Evolutionary conservation across 2,113 vertebrate genomes (phyloP).

Genomic region (Notothenia coriiceps): DNA sequence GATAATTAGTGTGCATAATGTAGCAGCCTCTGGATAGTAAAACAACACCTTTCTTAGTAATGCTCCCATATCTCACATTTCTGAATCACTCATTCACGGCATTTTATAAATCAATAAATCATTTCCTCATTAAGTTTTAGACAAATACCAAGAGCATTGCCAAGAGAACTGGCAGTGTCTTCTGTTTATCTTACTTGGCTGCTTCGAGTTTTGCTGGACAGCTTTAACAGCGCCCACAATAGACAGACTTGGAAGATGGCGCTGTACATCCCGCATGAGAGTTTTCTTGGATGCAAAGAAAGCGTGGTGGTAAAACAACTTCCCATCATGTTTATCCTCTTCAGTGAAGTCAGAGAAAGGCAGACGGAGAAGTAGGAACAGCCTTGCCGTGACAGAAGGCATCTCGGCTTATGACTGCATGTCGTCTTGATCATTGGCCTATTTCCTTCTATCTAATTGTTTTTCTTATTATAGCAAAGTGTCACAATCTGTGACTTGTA

Average conservation of each 20-base stretch:
- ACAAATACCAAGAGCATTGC: constrained; percentile 24
- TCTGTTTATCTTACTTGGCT: constrained; percentile 23
- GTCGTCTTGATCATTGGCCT: background rate
- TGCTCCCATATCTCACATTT: constrained; percentile 16
- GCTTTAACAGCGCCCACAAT: constrained; percentile 33
- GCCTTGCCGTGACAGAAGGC: constrained; percentile 13
- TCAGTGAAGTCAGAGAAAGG: constrained; percentile 22
- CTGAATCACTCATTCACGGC: constrained; percentile 30
- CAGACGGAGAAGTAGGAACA: constrained; percentile 2
- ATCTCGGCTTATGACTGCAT: background rate
- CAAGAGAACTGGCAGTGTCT: constrained; percentile 41
- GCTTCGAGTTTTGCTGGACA: constrained; percentile 36
- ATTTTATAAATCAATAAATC: constrained; percentile 29
- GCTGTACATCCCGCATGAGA: constrained; percentile 27
- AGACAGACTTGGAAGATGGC: constrained; percentile 44
- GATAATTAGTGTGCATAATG: too few species aligned
- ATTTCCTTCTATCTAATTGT: background rate
- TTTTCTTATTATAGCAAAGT: background rate
- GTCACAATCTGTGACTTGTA: background rate
- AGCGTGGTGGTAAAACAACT: constrained; percentile 27
- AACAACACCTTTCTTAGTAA: background rate
- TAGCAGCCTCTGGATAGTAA: background rate
- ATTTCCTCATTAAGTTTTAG: constrained; percentile 36
- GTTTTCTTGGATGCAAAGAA: constrained; percentile 46
- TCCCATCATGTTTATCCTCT: constrained; percentile 39